Conservation (phyloP, 2,888 invertebrate genomes). For the Ceratothoa steindachneri region DNA sequence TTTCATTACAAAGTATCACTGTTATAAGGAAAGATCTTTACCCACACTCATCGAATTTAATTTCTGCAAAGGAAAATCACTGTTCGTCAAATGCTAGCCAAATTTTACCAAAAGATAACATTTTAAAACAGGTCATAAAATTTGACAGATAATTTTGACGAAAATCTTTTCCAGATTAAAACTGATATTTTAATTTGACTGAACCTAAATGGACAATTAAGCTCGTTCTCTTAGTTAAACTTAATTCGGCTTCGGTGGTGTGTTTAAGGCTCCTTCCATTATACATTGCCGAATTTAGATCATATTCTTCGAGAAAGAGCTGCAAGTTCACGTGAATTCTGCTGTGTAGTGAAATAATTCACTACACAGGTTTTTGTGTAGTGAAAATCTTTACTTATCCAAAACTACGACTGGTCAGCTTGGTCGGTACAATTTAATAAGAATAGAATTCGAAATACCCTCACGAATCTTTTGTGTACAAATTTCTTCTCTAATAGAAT, state of each 20-base stretch:
- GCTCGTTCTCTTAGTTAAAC: background rate
- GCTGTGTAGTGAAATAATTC: background rate
- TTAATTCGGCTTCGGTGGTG: background rate
- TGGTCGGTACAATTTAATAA: background rate
- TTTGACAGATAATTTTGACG: background rate
- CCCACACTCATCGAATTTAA: conserved; percentile 25
- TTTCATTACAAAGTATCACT: conserved; percentile 47
- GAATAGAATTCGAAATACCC: no score
- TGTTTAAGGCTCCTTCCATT: background rate
- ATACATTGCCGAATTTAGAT: background rate
- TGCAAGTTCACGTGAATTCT: background rate
- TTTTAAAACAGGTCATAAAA: background rate
- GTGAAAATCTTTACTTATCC: background rate
- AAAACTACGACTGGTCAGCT: background rate
- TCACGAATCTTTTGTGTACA: no score
- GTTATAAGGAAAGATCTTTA: conserved; percentile 42
- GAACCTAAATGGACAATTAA: background rate
- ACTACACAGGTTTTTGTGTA: background rate
- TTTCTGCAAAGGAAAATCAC: background rate
- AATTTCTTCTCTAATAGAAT: no score
- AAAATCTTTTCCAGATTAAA: no score
- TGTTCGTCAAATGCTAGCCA: no score
- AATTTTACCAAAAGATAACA: no score
- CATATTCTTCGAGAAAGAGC: background rate
- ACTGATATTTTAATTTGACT: background rate